Percentiles rank a stretch among this genome's conserved stretches.
Evolutionary conservation across 2,797 vertebrate genomes (phyloP).

Genomic region (Bufotes viridis): DNA sequence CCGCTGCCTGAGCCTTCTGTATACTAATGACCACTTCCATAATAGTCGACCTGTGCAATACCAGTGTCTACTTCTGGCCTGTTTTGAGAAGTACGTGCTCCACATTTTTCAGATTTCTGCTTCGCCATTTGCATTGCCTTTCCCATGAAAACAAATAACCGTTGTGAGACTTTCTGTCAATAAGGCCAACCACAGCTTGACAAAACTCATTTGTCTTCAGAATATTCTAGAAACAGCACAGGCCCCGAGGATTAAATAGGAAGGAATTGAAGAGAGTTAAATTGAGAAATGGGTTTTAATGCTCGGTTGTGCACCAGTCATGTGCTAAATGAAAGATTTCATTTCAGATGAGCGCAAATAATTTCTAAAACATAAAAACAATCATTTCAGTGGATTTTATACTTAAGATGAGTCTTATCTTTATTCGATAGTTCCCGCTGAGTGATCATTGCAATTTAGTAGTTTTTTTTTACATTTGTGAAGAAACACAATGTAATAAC

Average conservation of each 20-base stretch:
- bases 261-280: slow-evolving; percentile 39
- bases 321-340: slow-evolving; percentile 28
- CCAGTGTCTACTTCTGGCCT: too few species aligned
- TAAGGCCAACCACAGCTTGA: slow-evolving; percentile 10
- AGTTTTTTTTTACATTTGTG: background rate
- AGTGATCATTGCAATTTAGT: slow-evolving; percentile 22
- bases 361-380: slow-evolving; percentile 29
- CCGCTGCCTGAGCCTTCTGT: too few species aligned
- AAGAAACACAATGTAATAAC: background rate
- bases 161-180: background rate
- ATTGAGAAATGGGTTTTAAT: slow-evolving; percentile 42
- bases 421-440: background rate
- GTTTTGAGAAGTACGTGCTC: too few species aligned
- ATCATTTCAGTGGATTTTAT: slow-evolving; percentile 3
- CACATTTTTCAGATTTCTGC: background rate
- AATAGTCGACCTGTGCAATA: too few species aligned
- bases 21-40: too few species aligned
- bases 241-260: slow-evolving; percentile 32
- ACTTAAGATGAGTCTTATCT: background rate
- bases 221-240: background rate
- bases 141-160: background rate
- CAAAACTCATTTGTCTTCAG: slow-evolving; percentile 31
- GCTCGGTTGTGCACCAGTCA: background rate
- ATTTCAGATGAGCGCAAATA: background rate
- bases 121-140: background rate